Evolutionary conservation across 2,797 vertebrate species (phyloP).

Genomic region (Acanthiza pusilla): DNA sequence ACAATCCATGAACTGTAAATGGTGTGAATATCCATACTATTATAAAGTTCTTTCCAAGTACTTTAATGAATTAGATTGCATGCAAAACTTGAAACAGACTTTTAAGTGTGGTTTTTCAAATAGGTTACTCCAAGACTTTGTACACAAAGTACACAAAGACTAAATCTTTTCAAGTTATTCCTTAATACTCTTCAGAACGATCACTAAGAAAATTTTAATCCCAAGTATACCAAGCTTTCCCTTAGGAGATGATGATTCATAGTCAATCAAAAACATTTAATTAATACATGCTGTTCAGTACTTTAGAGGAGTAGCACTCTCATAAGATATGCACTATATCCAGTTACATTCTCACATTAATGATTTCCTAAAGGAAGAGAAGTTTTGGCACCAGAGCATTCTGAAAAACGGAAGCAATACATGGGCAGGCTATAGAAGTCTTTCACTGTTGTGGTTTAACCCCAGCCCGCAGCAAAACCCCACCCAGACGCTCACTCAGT

Average conservation of each 20-base stretch:
- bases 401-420: not conserved
- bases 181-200: not conserved
- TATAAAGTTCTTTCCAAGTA: not conserved
- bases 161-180: not conserved
- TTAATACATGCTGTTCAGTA: not conserved
- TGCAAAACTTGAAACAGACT: not conserved
- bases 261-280: constrained; percentile 16
- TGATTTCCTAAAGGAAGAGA: not conserved
- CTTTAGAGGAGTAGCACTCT: not conserved
- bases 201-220: not conserved
- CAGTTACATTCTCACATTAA: not conserved
- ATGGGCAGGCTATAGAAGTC: not conserved
- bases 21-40: not conserved
- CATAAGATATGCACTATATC: not conserved
- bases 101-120: not conserved
- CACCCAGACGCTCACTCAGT: not conserved
- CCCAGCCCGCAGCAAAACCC: not conserved
- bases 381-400: not conserved
- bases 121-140: not conserved
- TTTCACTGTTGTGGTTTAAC: not conserved
- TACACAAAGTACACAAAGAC: not conserved
- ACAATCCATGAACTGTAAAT: not conserved
- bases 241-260: not conserved
- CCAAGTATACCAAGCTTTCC: not conserved
- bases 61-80: not conserved